Evolutionary conservation across 35 echinoderm and acorn worm genomes (phyloP), one percentile per base, ranked within the genome.

Genomic region (Holothuria glaberrima): DNA sequence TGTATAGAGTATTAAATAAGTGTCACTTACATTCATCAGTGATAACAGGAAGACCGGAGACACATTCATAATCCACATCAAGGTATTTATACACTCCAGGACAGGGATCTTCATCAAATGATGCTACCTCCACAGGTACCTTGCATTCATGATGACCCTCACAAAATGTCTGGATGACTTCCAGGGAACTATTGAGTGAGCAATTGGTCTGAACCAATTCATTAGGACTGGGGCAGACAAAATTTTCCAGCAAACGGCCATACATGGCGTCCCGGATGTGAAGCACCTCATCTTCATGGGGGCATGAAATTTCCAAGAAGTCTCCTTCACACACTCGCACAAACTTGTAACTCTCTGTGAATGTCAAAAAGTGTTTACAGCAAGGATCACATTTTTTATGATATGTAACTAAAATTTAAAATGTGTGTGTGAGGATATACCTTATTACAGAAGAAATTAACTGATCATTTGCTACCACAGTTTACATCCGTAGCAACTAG

Each of bases 11-110:
- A n/a, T n/a, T n/a, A n/a, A n/a, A n/a, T n/a, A 41, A 14, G 50
- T 69, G 58, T 31, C 30, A 96, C 94, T 96, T 82, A 96, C 94
- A 96, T 25, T 89, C 83, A 93, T 96, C 91, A 6, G 54, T 58
- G 35, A 96, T 93, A 20, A 90, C 80, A 5, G 88, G 67, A 61
- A 84, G 86, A 20, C 68, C 73, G 9, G 91, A 86, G 16, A 93
- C 94, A 77, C 94, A 96, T 6, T 91, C 90, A 65, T 96, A 96
- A 59, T 96, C 88, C 3, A 95, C 94, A 82, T 96, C 91, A 70
- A 96, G 64, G 59, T 96, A 96, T 31, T 96, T 93, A 5, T 33
- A 75, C 28, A 93, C 94, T 9, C 91, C 94, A 17, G 65, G 87
- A 58, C 94, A 96, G 0, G 94, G 94, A 34, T 93, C 94, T 18